These are phyloP conservation scores for Sinocyclocheilus maitianheensis DNA, from an alignment of 2,113 vertebrate genomes.

Conservation along the genomic window DNA sequence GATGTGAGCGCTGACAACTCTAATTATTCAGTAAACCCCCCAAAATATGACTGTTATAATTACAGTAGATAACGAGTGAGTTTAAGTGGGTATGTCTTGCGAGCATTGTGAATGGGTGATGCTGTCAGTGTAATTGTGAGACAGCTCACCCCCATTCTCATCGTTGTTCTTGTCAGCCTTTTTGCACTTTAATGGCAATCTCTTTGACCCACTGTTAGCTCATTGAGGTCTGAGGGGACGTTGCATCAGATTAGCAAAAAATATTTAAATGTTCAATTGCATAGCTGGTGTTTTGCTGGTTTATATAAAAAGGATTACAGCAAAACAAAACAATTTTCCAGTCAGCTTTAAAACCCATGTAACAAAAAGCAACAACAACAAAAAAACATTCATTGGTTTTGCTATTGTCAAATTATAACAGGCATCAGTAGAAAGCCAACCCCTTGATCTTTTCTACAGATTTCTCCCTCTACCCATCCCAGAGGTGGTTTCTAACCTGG, in stretches of 20 bases:
- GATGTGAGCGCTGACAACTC: constrained; percentile 66
- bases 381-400: not conserved
- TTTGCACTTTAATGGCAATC: not conserved
- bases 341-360: not conserved
- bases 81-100: not conserved
- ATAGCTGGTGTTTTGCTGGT: not conserved
- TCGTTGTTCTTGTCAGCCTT: not conserved
- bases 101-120: not conserved
- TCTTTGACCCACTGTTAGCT: constrained; percentile 3
- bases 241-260: not conserved
- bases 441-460: not conserved
- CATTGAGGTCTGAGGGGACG: not conserved
- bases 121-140: constrained; percentile 21
- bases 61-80: constrained; percentile 4
- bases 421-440: not conserved
- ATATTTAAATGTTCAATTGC: not conserved
- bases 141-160: constrained; percentile 27
- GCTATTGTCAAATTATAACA: not conserved
- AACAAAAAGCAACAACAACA: not conserved
- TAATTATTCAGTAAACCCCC: constrained; percentile 63
- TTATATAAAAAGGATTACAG: not conserved
- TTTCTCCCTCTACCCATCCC: not conserved
- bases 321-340: constrained; percentile 9
- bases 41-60: constrained; percentile 38
- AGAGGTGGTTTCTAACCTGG: not conserved